phyloP scores from a whole-genome alignment of 2,113 vertebrate genomes.

The Rissa tridactyla region DNA sequence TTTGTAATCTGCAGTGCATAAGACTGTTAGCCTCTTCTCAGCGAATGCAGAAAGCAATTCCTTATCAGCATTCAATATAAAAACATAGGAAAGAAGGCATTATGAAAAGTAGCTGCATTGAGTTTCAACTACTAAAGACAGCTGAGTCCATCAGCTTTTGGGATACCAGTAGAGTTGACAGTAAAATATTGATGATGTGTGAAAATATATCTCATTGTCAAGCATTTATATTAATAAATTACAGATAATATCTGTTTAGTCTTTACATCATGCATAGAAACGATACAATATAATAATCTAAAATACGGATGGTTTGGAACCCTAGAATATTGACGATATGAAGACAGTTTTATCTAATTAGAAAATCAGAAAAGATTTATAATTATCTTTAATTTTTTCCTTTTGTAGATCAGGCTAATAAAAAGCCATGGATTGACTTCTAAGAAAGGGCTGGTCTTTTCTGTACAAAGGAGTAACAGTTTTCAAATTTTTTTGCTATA shows the following conservation, averaged over 20 bases:
- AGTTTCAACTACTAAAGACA: background rate
- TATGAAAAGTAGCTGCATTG: background rate
- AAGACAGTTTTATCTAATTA: background rate
- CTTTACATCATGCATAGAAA: background rate
- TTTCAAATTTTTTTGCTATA: background rate
- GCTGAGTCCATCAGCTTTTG: background rate
- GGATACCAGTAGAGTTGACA: background rate
- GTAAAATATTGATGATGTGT: background rate
- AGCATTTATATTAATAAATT: background rate
- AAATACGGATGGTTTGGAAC: background rate
- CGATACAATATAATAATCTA: background rate
- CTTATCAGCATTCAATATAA: background rate
- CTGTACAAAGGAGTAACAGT: background rate
- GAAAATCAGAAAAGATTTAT: background rate
- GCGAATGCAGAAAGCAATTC: background rate
- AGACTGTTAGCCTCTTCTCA: background rate
- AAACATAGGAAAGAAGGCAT: background rate
- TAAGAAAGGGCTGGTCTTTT: background rate
- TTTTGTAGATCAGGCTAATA: background rate
- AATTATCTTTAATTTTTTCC: background rate
- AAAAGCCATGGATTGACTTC: background rate
- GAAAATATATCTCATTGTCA: background rate
- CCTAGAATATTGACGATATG: background rate
- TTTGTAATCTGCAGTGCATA: background rate
- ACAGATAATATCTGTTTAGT: background rate